Evolutionary conservation across 2,113 vertebrate species (phyloP).

Genomic region (Phasianus colchicus): DNA sequence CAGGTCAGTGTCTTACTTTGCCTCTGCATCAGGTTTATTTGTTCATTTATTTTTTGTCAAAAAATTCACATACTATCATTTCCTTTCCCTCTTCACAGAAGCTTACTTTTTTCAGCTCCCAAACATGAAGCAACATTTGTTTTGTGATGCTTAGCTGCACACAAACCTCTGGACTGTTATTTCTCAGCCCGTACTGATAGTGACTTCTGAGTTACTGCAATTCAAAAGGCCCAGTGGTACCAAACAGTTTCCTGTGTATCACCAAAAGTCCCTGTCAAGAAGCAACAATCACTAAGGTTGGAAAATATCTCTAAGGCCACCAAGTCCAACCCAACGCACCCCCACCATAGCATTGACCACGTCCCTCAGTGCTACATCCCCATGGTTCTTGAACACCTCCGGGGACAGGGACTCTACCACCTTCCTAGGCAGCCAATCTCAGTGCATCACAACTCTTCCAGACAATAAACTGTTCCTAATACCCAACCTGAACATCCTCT

Average conservation of each 20-base stretch:
- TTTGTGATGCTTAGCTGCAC: neutral
- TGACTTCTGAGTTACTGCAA: neutral
- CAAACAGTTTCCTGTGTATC: neutral
- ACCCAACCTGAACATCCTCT: too few species aligned
- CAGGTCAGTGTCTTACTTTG: neutral
- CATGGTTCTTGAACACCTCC: too few species aligned
- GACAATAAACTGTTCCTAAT: too few species aligned
- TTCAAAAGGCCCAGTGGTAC: neutral
- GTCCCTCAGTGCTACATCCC: too few species aligned
- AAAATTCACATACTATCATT: neutral
- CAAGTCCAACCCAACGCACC: too few species aligned
- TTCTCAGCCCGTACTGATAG: neutral
- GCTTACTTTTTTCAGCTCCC: neutral
- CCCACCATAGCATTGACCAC: too few species aligned
- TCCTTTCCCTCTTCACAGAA: rapidly evolving
- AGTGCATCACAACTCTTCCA: too few species aligned
- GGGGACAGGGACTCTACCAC: too few species aligned
- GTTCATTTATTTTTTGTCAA: neutral
- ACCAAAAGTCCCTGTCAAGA: neutral
- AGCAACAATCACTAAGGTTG: neutral
- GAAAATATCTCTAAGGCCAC: too few species aligned
- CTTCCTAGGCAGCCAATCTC: too few species aligned
- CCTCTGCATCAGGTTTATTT: neutral
- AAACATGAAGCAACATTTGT: neutral
- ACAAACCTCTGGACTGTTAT: neutral